Evolutionary conservation across 2,113 vertebrate genomes (phyloP), one percentile per base, ranked within the genome.

Genomic region (Perca schrenkii): DNA sequence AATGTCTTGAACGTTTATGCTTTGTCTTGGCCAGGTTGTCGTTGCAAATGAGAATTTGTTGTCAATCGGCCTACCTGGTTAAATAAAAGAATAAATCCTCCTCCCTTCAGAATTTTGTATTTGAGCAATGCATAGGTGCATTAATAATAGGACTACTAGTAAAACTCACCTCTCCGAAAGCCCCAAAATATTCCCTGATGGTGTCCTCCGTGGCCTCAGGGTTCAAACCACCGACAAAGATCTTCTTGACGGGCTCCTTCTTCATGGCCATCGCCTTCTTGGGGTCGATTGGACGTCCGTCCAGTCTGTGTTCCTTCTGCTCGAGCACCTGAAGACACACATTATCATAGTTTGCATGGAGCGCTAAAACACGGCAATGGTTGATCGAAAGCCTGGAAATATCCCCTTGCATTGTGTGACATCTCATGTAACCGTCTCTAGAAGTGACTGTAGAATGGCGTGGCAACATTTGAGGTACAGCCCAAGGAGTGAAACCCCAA

Each of bases 261-360:
- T 99, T 99, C 97, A 99, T 99, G 17, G 98, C 98, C 97, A 99
- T 99, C 11, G 98, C 98, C 82, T 97, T 98, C 94, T 99, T 99
- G 34, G 98, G 98, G 88, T 99, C 98, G 74, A 99, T 99, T 76
- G 98, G 96, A 83, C 98, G 94, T 15, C 98, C 98, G 80, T 99
- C 98, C 88, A 99, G 93, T 80, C 96, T 96, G 94, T 99, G 98
- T 83, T 99, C 98, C 85, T 97, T 98, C 92, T 99, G 97, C 78
- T 97, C 97, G 80, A 99, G 93, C 75, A 99, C 98, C 98, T 99
- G 84, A 6, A 80, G 21, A 52, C 16, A 11, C 17, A 50, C 0
- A 3, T 66, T 25, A 60, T 6, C 3, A 36, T 4, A 7, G 19
- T 58, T 57, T 3, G 28, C 16, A 50, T 17, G 47, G 4, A 7